A percentile compares a stretch with the other conserved stretches of the same genome.
Conservation (phyloP, 2,113 vertebrate species). For the Tyto alba region DNA sequence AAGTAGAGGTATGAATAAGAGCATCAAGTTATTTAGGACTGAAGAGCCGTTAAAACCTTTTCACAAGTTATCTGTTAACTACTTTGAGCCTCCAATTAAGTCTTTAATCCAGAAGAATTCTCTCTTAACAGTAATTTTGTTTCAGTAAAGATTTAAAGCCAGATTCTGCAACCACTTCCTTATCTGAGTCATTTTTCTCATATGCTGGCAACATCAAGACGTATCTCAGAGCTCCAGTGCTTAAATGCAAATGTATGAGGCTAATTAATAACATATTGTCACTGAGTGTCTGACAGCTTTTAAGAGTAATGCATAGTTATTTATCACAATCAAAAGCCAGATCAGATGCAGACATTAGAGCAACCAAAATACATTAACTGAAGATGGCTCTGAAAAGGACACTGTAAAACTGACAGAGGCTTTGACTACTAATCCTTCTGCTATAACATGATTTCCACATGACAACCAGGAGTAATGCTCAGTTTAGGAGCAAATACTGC, state of each 20-base stretch:
- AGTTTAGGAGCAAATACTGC: neutral
- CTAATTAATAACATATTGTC: neutral
- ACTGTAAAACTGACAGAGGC: neutral
- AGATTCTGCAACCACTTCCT: slow-evolving; percentile 57
- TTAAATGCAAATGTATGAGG: neutral
- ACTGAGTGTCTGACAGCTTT: neutral
- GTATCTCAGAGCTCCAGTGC: neutral
- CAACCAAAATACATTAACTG: neutral
- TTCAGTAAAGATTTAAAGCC: slow-evolving; percentile 25
- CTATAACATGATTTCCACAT: neutral
- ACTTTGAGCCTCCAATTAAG: neutral
- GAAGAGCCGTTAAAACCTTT: neutral
- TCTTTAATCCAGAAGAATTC: neutral
- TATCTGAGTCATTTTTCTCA: slow-evolving; percentile 28
- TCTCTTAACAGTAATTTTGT: neutral
- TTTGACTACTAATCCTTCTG: neutral
- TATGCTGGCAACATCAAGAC: neutral
- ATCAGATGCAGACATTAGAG: neutral
- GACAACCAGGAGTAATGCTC: neutral
- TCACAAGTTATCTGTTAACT: neutral
- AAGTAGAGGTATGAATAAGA: neutral
- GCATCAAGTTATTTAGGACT: neutral
- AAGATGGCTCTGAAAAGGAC: neutral
- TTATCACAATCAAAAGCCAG: neutral
- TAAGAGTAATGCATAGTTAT: neutral